These are phyloP conservation scores for Isichthys henryi DNA, from an alignment of 2,113 vertebrate genomes.

Conservation along the genomic window DNA sequence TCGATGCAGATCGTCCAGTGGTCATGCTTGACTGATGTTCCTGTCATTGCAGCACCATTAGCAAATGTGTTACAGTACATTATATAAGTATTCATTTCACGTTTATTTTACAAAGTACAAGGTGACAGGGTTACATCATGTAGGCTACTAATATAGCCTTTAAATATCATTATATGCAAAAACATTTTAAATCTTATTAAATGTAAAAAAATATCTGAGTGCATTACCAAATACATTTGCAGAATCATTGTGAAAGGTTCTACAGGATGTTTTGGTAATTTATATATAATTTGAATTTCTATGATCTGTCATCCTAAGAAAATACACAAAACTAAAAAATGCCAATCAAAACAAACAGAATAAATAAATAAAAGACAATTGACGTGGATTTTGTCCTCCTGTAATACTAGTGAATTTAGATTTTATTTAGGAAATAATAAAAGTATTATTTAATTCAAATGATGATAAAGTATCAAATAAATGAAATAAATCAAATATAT, in stretches of 20 bases:
- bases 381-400: not conserved
- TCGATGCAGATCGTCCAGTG: not conserved
- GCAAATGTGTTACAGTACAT: not conserved
- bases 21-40: not conserved
- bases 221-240: not conserved
- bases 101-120: not conserved
- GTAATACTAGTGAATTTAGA: not conserved
- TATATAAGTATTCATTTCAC: not conserved
- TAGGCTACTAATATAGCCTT: not conserved
- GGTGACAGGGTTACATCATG: not conserved
- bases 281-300: not conserved
- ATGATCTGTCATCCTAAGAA: not conserved
- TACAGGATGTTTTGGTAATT: not conserved
- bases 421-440: not conserved
- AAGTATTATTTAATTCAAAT: not conserved
- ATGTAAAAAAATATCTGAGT: not conserved
- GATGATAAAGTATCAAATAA: not conserved
- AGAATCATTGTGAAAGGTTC: not conserved
- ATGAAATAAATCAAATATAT: not conserved
- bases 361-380: not conserved
- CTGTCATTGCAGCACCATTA: not conserved
- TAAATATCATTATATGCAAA: not conserved
- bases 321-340: not conserved
- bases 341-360: not conserved
- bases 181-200: not conserved